Percentiles rank a stretch among this genome's conserved stretches.
Evolutionary conservation across 2,888 invertebrate genomes (phyloP).

Genomic region (Clitarchus hookeri): DNA sequence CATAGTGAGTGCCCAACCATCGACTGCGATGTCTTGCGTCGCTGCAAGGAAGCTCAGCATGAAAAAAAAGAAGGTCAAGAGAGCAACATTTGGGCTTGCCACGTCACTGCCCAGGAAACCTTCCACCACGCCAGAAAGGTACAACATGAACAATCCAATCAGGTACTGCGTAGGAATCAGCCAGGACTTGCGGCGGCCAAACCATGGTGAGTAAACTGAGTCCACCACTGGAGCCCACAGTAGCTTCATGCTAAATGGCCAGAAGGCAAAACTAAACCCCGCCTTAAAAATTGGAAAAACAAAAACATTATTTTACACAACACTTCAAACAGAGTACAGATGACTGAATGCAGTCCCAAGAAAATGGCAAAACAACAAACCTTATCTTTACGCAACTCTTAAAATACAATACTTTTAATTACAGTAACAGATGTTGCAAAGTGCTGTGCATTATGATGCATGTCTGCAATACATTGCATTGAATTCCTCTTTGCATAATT

Average conservation of each 20-base stretch:
- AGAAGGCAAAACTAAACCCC: slow-evolving; percentile 90
- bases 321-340: background rate
- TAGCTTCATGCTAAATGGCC: slow-evolving; percentile 91
- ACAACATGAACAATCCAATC: slow-evolving; percentile 86
- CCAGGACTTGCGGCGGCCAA: slow-evolving; percentile 95
- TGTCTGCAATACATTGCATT: too few relatives aligned
- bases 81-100: slow-evolving; percentile 68
- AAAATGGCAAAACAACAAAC: too few relatives aligned
- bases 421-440: too few relatives aligned
- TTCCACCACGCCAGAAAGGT: slow-evolving; percentile 76
- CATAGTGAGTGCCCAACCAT: slow-evolving; percentile 99
- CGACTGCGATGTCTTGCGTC: slow-evolving; percentile 99
- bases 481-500: too few relatives aligned
- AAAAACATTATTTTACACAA: background rate
- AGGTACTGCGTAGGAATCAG: slow-evolving; percentile 93
- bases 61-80: slow-evolving; percentile 87
- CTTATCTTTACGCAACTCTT: too few relatives aligned
- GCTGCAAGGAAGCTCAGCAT: slow-evolving; percentile 94
- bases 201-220: slow-evolving; percentile 77
- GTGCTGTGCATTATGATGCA: too few relatives aligned
- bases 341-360: too few relatives aligned
- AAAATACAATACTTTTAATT: too few relatives aligned
- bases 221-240: slow-evolving; percentile 99
- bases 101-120: slow-evolving; percentile 74
- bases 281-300: slow-evolving; percentile 62